Base-by-base conservation (phyloP, 2,888 invertebrate genomes). In the Elgonia sp. region DNA sequence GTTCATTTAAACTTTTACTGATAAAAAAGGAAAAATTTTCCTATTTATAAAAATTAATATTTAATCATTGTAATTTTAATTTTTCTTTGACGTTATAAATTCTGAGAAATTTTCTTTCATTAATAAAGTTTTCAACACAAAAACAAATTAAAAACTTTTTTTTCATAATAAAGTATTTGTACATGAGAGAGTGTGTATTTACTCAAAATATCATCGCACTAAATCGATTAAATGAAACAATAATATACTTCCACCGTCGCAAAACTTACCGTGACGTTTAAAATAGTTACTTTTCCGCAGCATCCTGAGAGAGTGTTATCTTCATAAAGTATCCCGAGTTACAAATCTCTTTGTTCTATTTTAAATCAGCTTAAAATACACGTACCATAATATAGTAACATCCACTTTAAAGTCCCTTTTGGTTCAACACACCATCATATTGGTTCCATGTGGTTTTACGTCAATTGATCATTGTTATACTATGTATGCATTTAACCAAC, bases 321-420 rank as follows among this genome's bases (percentile, higher is more conserved):
- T 67, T 42, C 67, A 21, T 46, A 3, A 21, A 67, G 21, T 67
- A 46, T 67, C 67, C 21, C 16, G 46, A 67, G 21, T 46, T 67
- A 10, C 14, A 14, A 21, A 10, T 14, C 21, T 46, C 21, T 46
- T 67, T 46, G 46, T 10, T 67, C 67, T 20, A 21, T 46, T 67
- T 67, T 20, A 67, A 67, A 67, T 67, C 46, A 46, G 67, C 67
- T 65, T 46, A 46, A 67, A 67, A 67, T 67, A 21, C 67, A 46
- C 14, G n/a, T 16, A 29, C 46, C 10, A 70, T 53, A 50, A 53
- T 70, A 53, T 37, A 37, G 53, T 8, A 70, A 70, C 53, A 70
- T 70, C 53, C 37, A 53, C 70, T 70, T 70, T 70, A 70, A 70
- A 14, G n/a, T 9, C 70, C 53, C 8, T 70, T 53, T 29, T 6